These are phyloP conservation scores for Pollenia amentaria DNA, from an alignment of 2,888 invertebrate genomes.

Conservation along the genomic window DNA sequence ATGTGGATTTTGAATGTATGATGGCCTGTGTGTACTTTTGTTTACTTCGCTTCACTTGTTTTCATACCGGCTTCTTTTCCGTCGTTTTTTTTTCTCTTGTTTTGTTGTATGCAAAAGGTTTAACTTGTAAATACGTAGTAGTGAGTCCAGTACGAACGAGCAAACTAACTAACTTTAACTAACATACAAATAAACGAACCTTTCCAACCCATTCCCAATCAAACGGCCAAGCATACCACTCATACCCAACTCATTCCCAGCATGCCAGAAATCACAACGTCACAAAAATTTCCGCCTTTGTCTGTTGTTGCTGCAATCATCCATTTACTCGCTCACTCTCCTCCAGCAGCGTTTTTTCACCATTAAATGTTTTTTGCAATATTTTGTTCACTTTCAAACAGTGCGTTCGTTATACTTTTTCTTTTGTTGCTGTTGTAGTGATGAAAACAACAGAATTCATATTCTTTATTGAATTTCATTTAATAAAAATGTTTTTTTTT, in stretches of 20 bases:
- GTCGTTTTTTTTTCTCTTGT: background rate
- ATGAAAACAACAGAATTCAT: slow-evolving; percentile 61
- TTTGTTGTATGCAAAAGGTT: slow-evolving; percentile 63
- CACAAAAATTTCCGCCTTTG: slow-evolving; percentile 81
- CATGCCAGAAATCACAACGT: slow-evolving; percentile 79
- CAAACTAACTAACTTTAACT: slow-evolving; percentile 57
- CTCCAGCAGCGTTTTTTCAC: slow-evolving; percentile 23
- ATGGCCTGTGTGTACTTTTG: slow-evolving; percentile 26
- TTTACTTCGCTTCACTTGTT: slow-evolving; percentile 69
- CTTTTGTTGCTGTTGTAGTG: slow-evolving; percentile 47
- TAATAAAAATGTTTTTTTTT: slow-evolving; percentile 82
- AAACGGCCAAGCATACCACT: slow-evolving; percentile 28
- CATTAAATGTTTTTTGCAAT: slow-evolving; percentile 43
- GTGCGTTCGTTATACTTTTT: slow-evolving; percentile 49
- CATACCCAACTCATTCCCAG: slow-evolving; percentile 75
- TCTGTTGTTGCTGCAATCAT: slow-evolving; percentile 77
- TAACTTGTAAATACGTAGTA: slow-evolving; percentile 54
- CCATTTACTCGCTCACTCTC: slow-evolving; percentile 42
- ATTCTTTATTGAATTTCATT: slow-evolving; percentile 66
- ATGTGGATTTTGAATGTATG: slow-evolving; percentile 4
- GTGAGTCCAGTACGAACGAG: slow-evolving; percentile 34
- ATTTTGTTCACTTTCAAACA: slow-evolving; percentile 60
- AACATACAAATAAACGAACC: slow-evolving; percentile 52
- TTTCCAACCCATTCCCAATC: slow-evolving; percentile 56
- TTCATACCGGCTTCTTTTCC: slow-evolving; percentile 37